Evolutionary conservation across 2,113 vertebrate species (phyloP).

Genomic region (Chlamydotis undulata): DNA sequence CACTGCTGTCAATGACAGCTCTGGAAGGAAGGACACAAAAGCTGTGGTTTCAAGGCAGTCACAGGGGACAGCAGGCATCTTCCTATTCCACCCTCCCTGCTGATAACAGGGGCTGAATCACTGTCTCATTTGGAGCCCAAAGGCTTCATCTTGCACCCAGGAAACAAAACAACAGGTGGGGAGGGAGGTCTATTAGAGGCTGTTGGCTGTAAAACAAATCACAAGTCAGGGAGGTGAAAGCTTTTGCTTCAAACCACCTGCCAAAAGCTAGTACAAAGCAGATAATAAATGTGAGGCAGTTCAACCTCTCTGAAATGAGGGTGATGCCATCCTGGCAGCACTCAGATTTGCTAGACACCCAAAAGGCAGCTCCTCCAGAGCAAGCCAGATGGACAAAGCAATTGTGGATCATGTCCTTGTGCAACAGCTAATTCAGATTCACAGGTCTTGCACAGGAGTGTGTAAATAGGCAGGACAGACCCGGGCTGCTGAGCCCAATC

Average conservation of each 20-base stretch:
- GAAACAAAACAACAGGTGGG: conserved; percentile 1
- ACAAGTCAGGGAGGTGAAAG: background rate
- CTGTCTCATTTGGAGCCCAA: background rate
- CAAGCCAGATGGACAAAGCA: background rate
- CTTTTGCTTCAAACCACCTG: background rate
- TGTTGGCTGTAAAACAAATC: background rate
- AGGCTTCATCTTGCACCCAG: background rate
- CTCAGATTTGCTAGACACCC: background rate
- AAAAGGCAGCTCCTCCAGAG: background rate
- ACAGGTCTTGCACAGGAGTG: background rate
- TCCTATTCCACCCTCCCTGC: background rate
- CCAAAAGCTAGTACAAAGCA: background rate
- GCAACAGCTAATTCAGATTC: background rate
- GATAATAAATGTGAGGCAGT: background rate
- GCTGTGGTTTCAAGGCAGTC: background rate
- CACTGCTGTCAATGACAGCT: conserved; percentile 2
- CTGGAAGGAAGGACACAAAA: background rate
- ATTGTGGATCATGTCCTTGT: background rate
- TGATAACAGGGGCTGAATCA: background rate
- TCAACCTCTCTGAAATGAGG: background rate
- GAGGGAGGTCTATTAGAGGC: background rate
- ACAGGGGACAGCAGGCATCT: background rate
- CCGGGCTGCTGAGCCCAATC: background rate
- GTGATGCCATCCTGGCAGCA: background rate
- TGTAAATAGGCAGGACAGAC: background rate